Percentiles rank a stretch among this genome's conserved stretches.
Conservation (phyloP, 2,797 vertebrate species). For the Gallinago stenura region DNA sequence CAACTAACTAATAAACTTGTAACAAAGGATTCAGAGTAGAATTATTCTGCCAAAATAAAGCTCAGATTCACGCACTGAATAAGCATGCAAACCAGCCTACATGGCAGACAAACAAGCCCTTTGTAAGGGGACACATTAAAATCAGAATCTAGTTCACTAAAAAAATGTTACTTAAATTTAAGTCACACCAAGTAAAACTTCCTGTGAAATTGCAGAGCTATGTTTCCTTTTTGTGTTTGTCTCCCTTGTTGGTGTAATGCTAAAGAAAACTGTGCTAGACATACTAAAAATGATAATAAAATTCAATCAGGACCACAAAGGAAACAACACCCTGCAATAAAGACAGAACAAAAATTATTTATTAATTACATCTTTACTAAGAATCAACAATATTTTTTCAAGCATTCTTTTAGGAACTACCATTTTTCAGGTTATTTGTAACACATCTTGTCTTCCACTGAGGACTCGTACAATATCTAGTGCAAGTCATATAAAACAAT, state of each 20-base stretch:
- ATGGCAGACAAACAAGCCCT: rapidly evolving
- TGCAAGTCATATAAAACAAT: not conserved
- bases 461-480: not conserved
- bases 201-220: not conserved
- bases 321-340: not conserved
- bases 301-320: not conserved
- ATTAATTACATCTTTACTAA: not conserved
- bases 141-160: not conserved
- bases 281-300: not conserved
- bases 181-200: not conserved
- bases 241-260: not conserved
- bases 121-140: not conserved
- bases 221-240: not conserved
- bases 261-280: not conserved
- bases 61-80: rapidly evolving
- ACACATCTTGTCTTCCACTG: not conserved
- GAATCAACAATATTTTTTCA: not conserved
- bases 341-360: not conserved
- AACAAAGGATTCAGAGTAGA: not conserved
- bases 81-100: not conserved
- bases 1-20: not conserved
- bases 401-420: not conserved
- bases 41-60: not conserved
- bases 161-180: not conserved
- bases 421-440: not conserved